phyloP scores from a whole-genome alignment of 2,888 invertebrate genomes.

The Drosophila austrosaltans region DNA sequence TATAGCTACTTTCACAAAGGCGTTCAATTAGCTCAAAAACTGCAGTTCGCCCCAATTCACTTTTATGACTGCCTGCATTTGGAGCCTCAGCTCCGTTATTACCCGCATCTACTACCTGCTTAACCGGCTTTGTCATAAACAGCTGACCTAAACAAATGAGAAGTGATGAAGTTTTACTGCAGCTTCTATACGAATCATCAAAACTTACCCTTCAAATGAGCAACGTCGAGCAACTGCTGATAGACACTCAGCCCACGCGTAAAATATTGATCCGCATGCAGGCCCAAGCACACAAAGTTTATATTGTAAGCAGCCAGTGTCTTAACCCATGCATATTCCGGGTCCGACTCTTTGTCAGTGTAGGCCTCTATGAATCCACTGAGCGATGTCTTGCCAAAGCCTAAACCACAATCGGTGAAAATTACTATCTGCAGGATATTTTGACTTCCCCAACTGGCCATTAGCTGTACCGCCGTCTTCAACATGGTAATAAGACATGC shows the following conservation, averaged over 20 bases:
- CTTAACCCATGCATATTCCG: conserved; percentile 87
- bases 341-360: conserved; percentile 63
- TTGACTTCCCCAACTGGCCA: conserved; percentile 95
- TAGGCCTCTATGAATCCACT: conserved; percentile 85
- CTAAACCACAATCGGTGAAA: conserved; percentile 90
- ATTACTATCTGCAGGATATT: conserved; percentile 92
- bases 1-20: conserved; percentile 89
- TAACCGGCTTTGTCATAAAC: conserved; percentile 71
- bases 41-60: conserved; percentile 79
- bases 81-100: conserved; percentile 19
- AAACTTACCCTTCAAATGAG: conserved; percentile 86
- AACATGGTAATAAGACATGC: conserved; percentile 92
- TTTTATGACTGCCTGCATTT: conserved; percentile 70
- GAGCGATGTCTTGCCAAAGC: conserved; percentile 86
- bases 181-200: background rate
- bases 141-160: conserved; percentile 66
- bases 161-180: background rate
- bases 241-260: conserved; percentile 84
- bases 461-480: conserved; percentile 90
- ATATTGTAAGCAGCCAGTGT: conserved; percentile 92
- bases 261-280: conserved; percentile 86
- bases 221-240: conserved; percentile 91
- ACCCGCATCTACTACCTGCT: conserved; percentile 40
- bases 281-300: conserved; percentile 88
- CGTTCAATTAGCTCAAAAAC: conserved; percentile 86